These are phyloP conservation scores for Riparia riparia DNA, from an alignment of 2,113 vertebrate species.

Conservation along the genomic window DNA sequence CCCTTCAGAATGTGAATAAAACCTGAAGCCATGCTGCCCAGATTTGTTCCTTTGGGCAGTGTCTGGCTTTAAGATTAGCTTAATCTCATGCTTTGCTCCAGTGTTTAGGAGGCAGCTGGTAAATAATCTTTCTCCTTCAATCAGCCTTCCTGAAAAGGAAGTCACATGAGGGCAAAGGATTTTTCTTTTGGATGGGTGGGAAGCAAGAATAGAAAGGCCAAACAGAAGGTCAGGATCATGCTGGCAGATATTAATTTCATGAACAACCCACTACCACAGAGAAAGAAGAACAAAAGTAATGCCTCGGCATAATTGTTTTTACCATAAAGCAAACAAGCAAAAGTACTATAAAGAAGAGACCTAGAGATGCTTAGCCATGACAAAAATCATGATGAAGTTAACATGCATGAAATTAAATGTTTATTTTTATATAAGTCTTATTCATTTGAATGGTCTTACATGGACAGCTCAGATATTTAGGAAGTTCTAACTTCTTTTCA, in stretches of 20 bases:
- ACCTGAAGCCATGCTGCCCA: background rate
- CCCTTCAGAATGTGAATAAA: background rate
- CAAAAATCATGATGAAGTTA: background rate
- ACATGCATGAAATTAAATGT: background rate
- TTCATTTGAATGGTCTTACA: background rate
- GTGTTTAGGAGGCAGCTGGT: background rate
- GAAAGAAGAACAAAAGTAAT: background rate
- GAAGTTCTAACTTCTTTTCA: background rate
- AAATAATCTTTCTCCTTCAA: conserved; percentile 6
- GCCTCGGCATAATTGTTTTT: background rate
- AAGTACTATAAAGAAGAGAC: background rate
- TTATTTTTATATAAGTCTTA: background rate
- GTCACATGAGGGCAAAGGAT: background rate
- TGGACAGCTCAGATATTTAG: background rate
- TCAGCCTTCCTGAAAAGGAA: background rate
- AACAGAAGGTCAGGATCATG: background rate
- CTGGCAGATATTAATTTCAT: background rate
- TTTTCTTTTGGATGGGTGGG: background rate
- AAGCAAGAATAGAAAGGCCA: background rate
- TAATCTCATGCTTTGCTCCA: background rate
- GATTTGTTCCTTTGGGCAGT: background rate
- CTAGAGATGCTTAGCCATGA: background rate
- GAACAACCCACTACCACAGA: rapidly evolving
- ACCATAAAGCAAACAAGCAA: background rate
- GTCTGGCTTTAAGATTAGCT: background rate